Evolutionary conservation across 2,113 vertebrate genomes (phyloP).

Genomic region (Panthera leo): DNA sequence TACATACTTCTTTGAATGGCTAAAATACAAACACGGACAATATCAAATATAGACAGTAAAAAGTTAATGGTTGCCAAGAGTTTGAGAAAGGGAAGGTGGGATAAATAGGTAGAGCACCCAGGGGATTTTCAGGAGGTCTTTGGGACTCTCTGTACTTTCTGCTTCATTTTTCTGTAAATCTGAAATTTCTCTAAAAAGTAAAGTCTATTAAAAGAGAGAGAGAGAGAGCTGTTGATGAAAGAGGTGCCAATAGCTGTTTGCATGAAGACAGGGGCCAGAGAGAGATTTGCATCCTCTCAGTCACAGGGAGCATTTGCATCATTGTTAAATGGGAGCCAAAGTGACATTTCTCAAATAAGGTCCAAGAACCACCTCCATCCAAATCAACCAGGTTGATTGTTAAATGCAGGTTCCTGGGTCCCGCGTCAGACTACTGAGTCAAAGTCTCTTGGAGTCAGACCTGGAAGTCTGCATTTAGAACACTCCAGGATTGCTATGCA

Average conservation of each 20-base stretch:
- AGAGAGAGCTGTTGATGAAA: background rate
- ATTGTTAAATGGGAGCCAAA: background rate
- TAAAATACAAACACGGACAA: background rate
- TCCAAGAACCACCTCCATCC: background rate
- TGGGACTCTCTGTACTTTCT: background rate
- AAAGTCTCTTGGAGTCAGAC: background rate
- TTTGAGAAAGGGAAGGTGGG: background rate
- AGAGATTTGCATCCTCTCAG: background rate
- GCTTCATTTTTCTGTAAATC: constrained; percentile 29
- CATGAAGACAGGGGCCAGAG: background rate
- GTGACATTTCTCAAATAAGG: background rate
- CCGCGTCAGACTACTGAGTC: background rate
- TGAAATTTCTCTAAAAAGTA: constrained; percentile 31
- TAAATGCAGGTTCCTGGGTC: background rate
- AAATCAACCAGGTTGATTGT: background rate
- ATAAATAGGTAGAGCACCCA: background rate
- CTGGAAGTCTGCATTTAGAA: background rate
- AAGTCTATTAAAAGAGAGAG: background rate
- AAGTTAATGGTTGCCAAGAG: background rate
- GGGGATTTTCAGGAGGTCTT: background rate
- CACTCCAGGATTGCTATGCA: background rate
- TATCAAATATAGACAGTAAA: background rate
- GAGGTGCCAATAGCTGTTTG: background rate
- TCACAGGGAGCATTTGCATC: background rate
- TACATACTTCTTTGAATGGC: background rate